Conservation (phyloP, 2,888 invertebrate species). For the Frankliniella fusca region DNA sequence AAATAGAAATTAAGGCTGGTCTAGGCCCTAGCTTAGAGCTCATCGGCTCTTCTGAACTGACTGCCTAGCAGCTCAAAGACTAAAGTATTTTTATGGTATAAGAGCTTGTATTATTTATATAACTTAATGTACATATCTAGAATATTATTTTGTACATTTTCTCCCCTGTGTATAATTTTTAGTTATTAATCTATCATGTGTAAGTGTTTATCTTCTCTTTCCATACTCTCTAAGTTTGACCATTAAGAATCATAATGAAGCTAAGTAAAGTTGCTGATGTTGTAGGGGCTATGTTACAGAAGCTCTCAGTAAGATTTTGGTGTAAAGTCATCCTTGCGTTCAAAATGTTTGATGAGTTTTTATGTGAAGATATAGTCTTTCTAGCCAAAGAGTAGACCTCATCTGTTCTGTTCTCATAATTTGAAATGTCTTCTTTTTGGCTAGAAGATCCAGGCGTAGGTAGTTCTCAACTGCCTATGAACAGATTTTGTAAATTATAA, state of each 20-base stretch:
- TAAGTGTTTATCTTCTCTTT: background rate
- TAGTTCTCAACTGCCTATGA: too few species aligned
- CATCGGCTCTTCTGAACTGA: slow-evolving; percentile 3
- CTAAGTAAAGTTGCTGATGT: background rate
- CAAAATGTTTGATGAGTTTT: too few species aligned
- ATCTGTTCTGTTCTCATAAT: too few species aligned
- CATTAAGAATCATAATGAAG: background rate
- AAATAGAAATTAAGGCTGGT: background rate
- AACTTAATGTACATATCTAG: background rate
- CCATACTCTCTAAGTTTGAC: background rate
- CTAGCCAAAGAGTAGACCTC: too few species aligned
- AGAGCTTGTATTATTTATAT: slow-evolving; percentile 12
- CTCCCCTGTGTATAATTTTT: background rate
- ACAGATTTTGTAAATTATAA: too few species aligned
- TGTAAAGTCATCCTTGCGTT: too few species aligned
- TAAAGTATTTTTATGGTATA: background rate
- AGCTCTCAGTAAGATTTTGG: too few species aligned
- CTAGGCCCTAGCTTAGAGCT: background rate
- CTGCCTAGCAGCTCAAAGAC: slow-evolving; percentile 4
- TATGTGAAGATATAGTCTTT: too few species aligned
- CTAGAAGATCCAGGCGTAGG: too few species aligned
- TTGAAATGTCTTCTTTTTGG: too few species aligned
- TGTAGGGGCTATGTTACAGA: background rate
- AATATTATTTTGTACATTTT: background rate
- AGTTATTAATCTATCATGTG: background rate